phyloP scores from a whole-genome alignment of 2,113 vertebrate species.

The Narcine bancroftii region DNA sequence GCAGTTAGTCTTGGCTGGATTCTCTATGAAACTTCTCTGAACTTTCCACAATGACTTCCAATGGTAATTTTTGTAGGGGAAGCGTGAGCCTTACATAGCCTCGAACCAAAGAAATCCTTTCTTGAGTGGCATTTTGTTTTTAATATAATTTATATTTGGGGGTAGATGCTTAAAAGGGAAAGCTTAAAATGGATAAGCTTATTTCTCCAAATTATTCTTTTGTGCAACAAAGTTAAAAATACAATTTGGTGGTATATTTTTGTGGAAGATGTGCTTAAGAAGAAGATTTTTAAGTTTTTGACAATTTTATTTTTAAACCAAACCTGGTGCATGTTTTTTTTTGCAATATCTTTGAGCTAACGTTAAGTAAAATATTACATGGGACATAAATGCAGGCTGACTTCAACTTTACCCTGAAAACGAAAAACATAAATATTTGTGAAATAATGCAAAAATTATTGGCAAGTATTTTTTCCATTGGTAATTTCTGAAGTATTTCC shows the following conservation, averaged over 20 bases:
- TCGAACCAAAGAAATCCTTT: not conserved
- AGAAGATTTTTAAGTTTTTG: not conserved
- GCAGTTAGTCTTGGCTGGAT: not conserved
- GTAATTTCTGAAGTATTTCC: conserved; percentile 36
- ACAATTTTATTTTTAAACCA: not conserved
- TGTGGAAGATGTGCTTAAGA: not conserved
- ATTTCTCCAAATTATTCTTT: not conserved
- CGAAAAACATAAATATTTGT: not conserved
- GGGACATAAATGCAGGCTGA: not conserved
- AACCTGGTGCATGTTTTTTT: not conserved
- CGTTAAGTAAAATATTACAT: not conserved
- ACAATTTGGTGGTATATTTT: not conserved
- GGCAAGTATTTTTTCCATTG: conserved; percentile 10
- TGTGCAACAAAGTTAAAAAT: not conserved
- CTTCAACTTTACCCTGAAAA: conserved; percentile 7
- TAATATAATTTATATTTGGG: not conserved
- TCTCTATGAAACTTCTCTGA: not conserved
- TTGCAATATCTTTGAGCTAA: not conserved
- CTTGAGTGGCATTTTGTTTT: not conserved
- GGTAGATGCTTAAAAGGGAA: not conserved
- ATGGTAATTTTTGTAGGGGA: not conserved
- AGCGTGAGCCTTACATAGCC: not conserved
- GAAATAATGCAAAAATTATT: conserved; percentile 10
- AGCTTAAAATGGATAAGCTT: not conserved
- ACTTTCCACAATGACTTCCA: not conserved